These are phyloP conservation scores for Hippocampus kuda DNA, from an alignment of 2,797 vertebrate genomes.

Conservation along the genomic window DNA sequence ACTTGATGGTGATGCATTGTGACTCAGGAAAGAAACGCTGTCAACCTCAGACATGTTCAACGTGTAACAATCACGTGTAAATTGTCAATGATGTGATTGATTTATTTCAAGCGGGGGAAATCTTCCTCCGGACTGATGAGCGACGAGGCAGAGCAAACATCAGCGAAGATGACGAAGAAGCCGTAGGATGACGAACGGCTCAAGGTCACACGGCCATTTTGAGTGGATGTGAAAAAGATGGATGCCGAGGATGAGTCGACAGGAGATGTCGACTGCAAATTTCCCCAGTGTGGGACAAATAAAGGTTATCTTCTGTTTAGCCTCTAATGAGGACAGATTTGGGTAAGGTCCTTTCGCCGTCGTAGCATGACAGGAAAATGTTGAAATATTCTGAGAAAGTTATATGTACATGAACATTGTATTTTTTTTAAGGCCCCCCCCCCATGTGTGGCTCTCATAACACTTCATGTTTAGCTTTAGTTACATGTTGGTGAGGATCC, in stretches of 20 bases:
- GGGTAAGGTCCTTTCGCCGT: neutral
- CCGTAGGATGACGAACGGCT: constrained; percentile 39
- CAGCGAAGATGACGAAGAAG: constrained; percentile 9
- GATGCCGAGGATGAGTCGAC: constrained; percentile 17
- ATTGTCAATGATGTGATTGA: neutral
- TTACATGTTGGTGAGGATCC: too few relatives aligned
- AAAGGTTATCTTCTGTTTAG: too few relatives aligned
- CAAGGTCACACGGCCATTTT: constrained; percentile 55
- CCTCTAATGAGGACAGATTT: neutral
- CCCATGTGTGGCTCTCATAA: too few relatives aligned
- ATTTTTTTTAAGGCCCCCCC: neutral
- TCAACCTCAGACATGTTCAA: neutral
- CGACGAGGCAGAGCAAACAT: neutral
- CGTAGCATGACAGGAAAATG: too few relatives aligned
- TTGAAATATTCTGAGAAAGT: too few relatives aligned
- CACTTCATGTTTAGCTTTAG: too few relatives aligned
- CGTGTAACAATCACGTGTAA: neutral
- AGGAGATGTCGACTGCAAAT: neutral
- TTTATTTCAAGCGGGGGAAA: neutral
- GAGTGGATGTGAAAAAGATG: constrained; percentile 29
- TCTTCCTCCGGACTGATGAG: neutral
- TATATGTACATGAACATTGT: neutral
- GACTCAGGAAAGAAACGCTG: neutral
- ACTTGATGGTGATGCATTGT: neutral
- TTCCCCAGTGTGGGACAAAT: too few relatives aligned